Evolutionary conservation across 2,797 vertebrate species (phyloP), one percentile per base, ranked within the genome.

Genomic region (Helicolenus hilgendorfi): DNA sequence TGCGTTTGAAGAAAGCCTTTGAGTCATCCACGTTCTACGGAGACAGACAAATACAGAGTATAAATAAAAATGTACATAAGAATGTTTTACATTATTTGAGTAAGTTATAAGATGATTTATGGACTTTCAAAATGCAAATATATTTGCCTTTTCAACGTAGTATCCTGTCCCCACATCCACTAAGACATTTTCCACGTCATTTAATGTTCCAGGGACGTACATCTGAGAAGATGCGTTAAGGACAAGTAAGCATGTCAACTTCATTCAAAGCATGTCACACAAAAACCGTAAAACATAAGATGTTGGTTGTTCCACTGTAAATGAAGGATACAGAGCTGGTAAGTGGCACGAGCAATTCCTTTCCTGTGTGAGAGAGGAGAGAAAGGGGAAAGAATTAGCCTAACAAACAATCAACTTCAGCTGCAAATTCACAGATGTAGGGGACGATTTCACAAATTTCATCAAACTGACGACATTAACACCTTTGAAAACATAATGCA

Each of bases 241-340:
- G 96, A 88, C 45, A 82, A 83, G 3, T n/a, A 69, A 0, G 1
- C 7, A 77, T 1, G 58, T 22, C 15, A 7, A 58, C 1, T 0
- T 76, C 2, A 59, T 67, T 70, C 24, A 35, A 88, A 71, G 5
- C 7, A 86, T 11, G 26, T 35, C 2, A 70, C 38, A 73, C 5
- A 62, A 13, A 45, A 53, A 69, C 9, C 33, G 3, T 2, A 26
- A 38, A 62, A 56, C 24, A 67, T 29, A 4, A 3, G 6, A 20
- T 45, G 11, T 14, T 49, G 3, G 1, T 27, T 35, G 15, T 20
- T 27, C 0, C 4, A 67, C 1, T 20, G 14, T 56, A 26, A 64
- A 24, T 41, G 77, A 97, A 99, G 98, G 98, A 99, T 99, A 99
- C 98, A 83, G 99, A 99, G 94, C 98, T 99, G 84, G 98, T 98